Evolutionary conservation across 2,113 vertebrate species (phyloP), one percentile per base, ranked within the genome.

Genomic region (Loxodonta africana): DNA sequence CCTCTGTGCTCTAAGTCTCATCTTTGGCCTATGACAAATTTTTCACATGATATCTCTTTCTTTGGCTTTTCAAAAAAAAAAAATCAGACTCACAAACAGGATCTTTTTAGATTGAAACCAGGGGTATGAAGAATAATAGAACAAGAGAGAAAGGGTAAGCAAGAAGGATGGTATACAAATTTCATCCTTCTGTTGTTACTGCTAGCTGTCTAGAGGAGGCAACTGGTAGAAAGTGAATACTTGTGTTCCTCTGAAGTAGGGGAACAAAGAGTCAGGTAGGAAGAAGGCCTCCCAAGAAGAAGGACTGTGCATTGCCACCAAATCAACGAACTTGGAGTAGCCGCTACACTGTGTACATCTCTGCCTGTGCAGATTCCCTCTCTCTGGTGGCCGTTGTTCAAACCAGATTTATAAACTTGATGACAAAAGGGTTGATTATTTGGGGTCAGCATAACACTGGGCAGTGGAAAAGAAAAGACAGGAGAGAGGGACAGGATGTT

Each of bases 371-470:
- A 74, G 46, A 87, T 57, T 93, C 18, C 53, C 3, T 62, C 21
- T 74, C 33, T 76, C 57, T 6, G 20, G 17, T 28, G 26, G 41
- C 73, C 69, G 21, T 74, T 95, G 73, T 92, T 37, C 69, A 69
- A 91, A 62, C 12, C 46, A 90, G 81, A 92, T 95, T 89, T 95
- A 71, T 51, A 63, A 82, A 57, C 37, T 73, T 86, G 20, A 46
- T 83, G 51, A 91, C 77, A 94, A 93, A 95, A 85, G 18, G 9
- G 23, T 65, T 90, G 73, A 90, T 88, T 95, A 85, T 92, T 95
- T 95, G 44, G 41, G 87, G 82, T 92, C 77, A 97, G 30, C 85
- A 44, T 82, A 97, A 96, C 82, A 94, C 62, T 67, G 14, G 9
- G 26, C 37, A 95, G 41, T 74, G 65, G 62, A 90, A 95, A 92